Evolutionary conservation across 2,113 vertebrate genomes (phyloP).

Genomic region (Chloropsis cyanopogon): DNA sequence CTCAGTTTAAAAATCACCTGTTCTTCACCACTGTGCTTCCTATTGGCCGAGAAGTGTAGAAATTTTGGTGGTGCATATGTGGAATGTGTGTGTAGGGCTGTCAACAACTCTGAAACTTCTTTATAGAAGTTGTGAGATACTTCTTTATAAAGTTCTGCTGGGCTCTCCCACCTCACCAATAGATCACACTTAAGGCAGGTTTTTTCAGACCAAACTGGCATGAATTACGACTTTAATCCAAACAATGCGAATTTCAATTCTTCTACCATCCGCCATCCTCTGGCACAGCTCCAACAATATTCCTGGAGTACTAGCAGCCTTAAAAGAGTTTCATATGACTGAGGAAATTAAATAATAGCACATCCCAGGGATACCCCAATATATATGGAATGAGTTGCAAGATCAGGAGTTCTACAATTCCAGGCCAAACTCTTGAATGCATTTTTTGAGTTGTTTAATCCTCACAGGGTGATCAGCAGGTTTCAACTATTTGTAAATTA

Average conservation of each 20-base stretch:
- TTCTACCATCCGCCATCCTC: not conserved
- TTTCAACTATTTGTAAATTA: not conserved
- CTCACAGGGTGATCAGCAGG: not conserved
- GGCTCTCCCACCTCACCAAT: not conserved
- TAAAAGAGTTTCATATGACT: not conserved
- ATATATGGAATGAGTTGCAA: not conserved
- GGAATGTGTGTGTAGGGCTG: not conserved
- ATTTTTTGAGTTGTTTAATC: not conserved
- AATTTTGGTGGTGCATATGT: not conserved
- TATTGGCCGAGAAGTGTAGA: not conserved
- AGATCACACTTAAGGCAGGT: not conserved
- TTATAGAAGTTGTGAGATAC: not conserved
- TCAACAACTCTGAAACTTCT: not conserved
- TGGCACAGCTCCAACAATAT: not conserved
- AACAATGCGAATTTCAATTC: not conserved
- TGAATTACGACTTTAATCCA: not conserved
- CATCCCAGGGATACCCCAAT: not conserved
- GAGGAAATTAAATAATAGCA: not conserved
- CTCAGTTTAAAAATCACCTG: not conserved
- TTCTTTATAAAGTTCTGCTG: not conserved
- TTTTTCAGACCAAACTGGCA: not conserved
- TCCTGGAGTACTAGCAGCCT: not conserved
- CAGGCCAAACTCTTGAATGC: not conserved
- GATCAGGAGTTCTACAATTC: not conserved
- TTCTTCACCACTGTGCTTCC: not conserved